Base-by-base conservation (phyloP, 2,797 vertebrate species). In the Bufotes viridis region DNA sequence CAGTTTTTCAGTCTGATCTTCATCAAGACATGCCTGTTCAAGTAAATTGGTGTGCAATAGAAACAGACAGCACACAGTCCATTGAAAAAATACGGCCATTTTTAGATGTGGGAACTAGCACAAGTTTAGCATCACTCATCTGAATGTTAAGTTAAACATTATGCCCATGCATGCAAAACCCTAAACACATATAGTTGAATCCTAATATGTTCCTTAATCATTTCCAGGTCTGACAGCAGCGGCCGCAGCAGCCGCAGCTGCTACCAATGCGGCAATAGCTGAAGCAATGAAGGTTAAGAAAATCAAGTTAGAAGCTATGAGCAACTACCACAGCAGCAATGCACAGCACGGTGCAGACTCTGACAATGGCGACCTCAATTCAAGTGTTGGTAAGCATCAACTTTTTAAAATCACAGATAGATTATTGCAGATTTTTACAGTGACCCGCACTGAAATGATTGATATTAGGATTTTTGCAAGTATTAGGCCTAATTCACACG, bases 221-320 rank as follows among this genome's bases (percentile, higher is more conserved):
- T 70, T 93, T 88, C 84, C 93, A 99, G 98, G 98, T 91, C 95
- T 99, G 94, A 99, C 98, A 94, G 98, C 98, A 78, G 98, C 96
- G 76, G 96, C 96, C 10, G 96, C 96, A 17, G 96, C 98, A 0
- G 98, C 98, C 72, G 98, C 97, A 14, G 98, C 98, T 85, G 98
- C 97, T 92, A 98, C 98, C 93, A 99, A 99, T 24, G 98, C 98
- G 7, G 98, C 98, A 91, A 99, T 99, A 88, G 98, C 98, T 17
- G 98, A 99, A 96, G 98, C 98, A 95, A 99, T 99, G 98, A 99
- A 99, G 96, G 98, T 98, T 94, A 99, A 99, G 96, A 99, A 99
- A 96, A 99, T 99, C 95, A 99, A 99, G 95, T 94, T 99, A 93
- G 98, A 99, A 97, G 98, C 98, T 91, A 99, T 99, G 98, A 98